Evolutionary conservation across 2,113 vertebrate species (phyloP), one percentile per base, ranked within the genome.

Genomic region (Parotia lawesii): DNA sequence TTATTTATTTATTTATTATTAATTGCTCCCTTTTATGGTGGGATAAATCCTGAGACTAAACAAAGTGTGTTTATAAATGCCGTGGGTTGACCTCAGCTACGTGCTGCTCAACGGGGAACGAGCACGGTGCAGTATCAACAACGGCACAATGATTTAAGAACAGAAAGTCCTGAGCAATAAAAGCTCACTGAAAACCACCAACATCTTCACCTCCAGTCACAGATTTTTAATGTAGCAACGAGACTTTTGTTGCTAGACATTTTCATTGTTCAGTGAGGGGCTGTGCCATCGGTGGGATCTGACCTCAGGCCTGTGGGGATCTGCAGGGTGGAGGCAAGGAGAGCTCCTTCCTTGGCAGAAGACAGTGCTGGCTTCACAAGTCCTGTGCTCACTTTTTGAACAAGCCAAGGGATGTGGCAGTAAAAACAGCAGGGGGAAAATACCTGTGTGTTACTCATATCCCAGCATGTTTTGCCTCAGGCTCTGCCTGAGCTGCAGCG

Each of bases 21-120:
- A 60, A n/a, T 58, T 45, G 6, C 19, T 88, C 19, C 3, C 20
- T 74, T 93, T 73, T 37, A n/a, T 4, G 15, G 28, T 58, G 50
- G 50, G 51, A 77, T 85, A 79, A 87, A 64, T 24, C 47, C 38
- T 20, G 10, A 85, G 87, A 74, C 78, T 89, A 87, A 91, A 93
- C 54, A 80, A 91, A 47, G 42, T 12, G 6, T 72, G 54, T 73
- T 90, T 87, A 28, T 31, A 79, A 87, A 80, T n/a, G 35, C 47
- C 12, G 9, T 1, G 17, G 12, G 6, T 5, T 89, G 38, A 83
- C 85, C 64, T 70, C 60, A 28, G 27, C 40, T 51, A 23, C 2
- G 2, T 18, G 17, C 2, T 1, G 74, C 72, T 89, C 71, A 62
- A n/a, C 42, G 0, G 12, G 67, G 64, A 90, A 77, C 6, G 38